These are phyloP conservation scores for Rotaria macrura DNA, from an alignment of 2,888 invertebrate genomes.

Conservation along the genomic window DNA sequence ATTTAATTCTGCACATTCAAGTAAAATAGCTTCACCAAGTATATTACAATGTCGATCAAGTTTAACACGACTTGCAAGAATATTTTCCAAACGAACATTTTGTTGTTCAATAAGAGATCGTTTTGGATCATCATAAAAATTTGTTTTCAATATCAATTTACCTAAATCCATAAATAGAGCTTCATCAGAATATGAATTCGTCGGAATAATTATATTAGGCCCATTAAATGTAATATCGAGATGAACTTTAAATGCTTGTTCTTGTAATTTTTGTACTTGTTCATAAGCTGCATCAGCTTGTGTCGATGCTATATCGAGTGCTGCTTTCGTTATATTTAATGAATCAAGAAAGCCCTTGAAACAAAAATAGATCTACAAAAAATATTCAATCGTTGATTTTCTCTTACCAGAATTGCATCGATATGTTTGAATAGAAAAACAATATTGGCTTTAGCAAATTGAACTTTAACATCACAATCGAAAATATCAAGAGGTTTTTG, in stretches of 20 bases:
- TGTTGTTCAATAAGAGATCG: constrained; percentile 22
- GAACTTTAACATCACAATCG: constrained; percentile 69
- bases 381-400: neutral
- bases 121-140: constrained; percentile 29
- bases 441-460: constrained; percentile 72
- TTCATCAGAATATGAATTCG: constrained; percentile 66
- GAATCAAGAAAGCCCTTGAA: constrained; percentile 70
- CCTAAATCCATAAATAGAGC: constrained; percentile 78
- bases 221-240: constrained; percentile 47
- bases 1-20: constrained; percentile 26
- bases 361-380: neutral
- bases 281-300: constrained; percentile 19
- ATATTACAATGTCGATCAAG: constrained; percentile 17
- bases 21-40: constrained; percentile 19
- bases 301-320: neutral
- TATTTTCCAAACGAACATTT: constrained; percentile 16
- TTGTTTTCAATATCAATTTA: constrained; percentile 54
- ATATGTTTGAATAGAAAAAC: constrained; percentile 84
- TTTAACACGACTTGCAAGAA: constrained; percentile 20
- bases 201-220: constrained; percentile 78
- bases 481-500: constrained; percentile 49
- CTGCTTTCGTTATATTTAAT: constrained; percentile 72
- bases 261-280: constrained; percentile 30
- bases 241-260: constrained; percentile 35
- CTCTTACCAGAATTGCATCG: constrained; percentile 56